These are phyloP conservation scores for Orthosia cruda DNA, from an alignment of 2,888 invertebrate species.

Conservation along the genomic window DNA sequence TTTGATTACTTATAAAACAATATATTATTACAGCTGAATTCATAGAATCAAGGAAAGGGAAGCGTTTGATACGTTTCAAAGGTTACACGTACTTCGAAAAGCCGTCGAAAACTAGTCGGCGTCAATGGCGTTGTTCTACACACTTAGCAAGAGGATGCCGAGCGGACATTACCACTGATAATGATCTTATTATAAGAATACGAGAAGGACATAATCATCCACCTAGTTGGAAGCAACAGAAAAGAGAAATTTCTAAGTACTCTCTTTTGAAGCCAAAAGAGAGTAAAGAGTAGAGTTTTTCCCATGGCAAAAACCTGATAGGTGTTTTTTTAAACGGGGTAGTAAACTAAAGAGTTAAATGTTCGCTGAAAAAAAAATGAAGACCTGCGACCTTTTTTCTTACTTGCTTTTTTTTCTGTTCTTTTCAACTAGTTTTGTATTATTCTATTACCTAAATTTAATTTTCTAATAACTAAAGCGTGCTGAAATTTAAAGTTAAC, in stretches of 20 bases:
- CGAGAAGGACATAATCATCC: slow-evolving; percentile 44
- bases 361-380: too few relatives aligned
- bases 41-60: slow-evolving; percentile 36
- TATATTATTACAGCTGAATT: slow-evolving; percentile 29
- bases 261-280: not conserved
- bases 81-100: slow-evolving; percentile 32
- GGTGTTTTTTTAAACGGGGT: not conserved
- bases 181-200: slow-evolving; percentile 29
- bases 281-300: too few relatives aligned
- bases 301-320: not conserved
- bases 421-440: too few relatives aligned
- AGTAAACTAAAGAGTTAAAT: too few relatives aligned
- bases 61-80: slow-evolving; percentile 36
- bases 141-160: slow-evolving; percentile 34
- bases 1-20: not conserved
- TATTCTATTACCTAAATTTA: too few relatives aligned
- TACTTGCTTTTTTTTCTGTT: too few relatives aligned
- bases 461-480: too few relatives aligned
- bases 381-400: too few relatives aligned
- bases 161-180: slow-evolving; percentile 30
- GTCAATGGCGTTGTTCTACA: slow-evolving; percentile 43
- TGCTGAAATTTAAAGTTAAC: too few relatives aligned
- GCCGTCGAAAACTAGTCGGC: slow-evolving; percentile 49
- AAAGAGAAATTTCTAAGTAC: too few relatives aligned
- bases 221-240: not conserved